A percentile compares a stretch with the other conserved stretches of the same genome.
Conservation (phyloP, 64 coral and sea anemone species). For the Porites australiensis region DNA sequence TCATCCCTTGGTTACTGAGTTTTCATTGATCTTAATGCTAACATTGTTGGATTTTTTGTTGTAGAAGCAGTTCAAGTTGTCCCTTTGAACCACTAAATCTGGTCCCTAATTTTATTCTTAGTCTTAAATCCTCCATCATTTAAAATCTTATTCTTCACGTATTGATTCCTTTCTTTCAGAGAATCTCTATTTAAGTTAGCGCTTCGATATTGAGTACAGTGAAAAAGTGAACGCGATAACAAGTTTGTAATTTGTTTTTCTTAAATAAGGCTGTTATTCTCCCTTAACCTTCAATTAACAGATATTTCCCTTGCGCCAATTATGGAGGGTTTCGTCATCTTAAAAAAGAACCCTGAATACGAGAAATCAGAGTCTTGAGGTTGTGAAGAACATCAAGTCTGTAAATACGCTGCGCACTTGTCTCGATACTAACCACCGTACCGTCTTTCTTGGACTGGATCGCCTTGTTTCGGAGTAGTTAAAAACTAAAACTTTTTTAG, state of each 20-base stretch:
- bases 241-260: not conserved
- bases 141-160: too few species aligned
- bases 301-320: constrained; percentile 91
- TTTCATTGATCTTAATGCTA: not conserved
- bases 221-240: too few species aligned
- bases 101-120: too few species aligned
- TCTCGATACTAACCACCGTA: not conserved
- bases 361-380: constrained; percentile 64
- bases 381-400: not conserved
- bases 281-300: constrained; percentile 51
- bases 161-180: too few species aligned
- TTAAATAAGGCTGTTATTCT: not conserved
- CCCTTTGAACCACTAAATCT: too few species aligned
- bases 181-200: too few species aligned
- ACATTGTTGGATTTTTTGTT: not conserved
- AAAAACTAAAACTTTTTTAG: too few species aligned
- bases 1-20: not conserved
- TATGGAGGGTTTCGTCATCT: constrained; percentile 99
- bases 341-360: constrained; percentile 98
- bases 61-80: too few species aligned
- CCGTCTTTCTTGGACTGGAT: too few species aligned
- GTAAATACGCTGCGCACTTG: not conserved
- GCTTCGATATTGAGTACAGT: too few species aligned
- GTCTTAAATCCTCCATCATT: too few species aligned
- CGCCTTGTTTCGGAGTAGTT: not conserved